phyloP scores from a whole-genome alignment of 1,140 invertebrate species.

The Oppia nitens region DNA sequence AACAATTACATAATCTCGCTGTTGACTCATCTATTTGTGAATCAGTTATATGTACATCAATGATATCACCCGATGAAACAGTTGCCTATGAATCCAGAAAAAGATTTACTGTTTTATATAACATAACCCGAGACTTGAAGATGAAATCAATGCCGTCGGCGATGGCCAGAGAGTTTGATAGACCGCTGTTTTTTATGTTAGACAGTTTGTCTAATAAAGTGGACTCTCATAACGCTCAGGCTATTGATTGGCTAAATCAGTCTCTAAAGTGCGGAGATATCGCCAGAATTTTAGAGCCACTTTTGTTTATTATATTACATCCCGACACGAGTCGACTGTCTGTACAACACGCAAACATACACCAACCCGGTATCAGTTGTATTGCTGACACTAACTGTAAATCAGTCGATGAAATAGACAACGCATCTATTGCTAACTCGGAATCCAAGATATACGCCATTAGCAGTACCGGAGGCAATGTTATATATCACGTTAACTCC shows the following conservation, averaged over 20 bases:
- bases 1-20: conserved; percentile 49
- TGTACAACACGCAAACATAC: conserved; percentile 61
- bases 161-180: conserved; percentile 38
- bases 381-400: conserved; percentile 21
- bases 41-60: conserved; percentile 43
- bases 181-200: conserved; percentile 49
- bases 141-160: conserved; percentile 31
- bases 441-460: conserved; percentile 62
- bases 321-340: conserved; percentile 66
- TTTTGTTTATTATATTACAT: conserved; percentile 57
- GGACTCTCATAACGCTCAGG: conserved; percentile 46
- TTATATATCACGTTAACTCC: conserved; percentile 55
- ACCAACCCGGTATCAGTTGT: conserved; percentile 30
- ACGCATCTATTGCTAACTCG: conserved; percentile 16
- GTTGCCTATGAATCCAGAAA: conserved; percentile 40
- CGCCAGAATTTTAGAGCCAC: conserved; percentile 49
- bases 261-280: conserved; percentile 56
- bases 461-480: conserved; percentile 64
- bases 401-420: conserved; percentile 19
- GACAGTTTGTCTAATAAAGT: conserved; percentile 56
- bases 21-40: conserved; percentile 43
- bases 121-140: conserved; percentile 47
- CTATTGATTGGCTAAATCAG: conserved; percentile 53
- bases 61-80: conserved; percentile 27
- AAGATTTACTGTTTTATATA: conserved; percentile 58